Base-by-base conservation (phyloP, 2,888 invertebrate genomes). In the Sphaerophoria rueppellii region DNA sequence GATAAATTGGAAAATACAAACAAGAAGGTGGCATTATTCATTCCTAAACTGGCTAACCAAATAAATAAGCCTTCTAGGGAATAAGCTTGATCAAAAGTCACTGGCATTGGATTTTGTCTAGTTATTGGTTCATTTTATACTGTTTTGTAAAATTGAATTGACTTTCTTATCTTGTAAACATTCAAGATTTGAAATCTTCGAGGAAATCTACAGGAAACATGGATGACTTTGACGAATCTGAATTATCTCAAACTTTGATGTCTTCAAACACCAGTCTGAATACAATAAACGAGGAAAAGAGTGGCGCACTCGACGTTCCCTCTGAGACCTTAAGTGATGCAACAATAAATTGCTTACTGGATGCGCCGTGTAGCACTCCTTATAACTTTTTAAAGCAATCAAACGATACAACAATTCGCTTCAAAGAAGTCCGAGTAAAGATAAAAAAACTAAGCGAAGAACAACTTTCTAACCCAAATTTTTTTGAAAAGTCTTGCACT, bases 361-460 rank as follows among this genome's bases (percentile, higher is more conserved):
- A 83, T 57, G 83, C 83, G 16, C 83, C 83, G 9, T 83, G 83
- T 40, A 83, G 83, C 24, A 83, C 83, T 4, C 83, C 83, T 32
- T 80, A 80, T 6, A 60, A 76, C 14, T 16, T 5, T 4, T 48
- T 54, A n/a, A 83, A 72, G 9, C 5, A 9, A 2, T 0, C 16
- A 16, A 55, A 57, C 4, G 34, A 57, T 24, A n/a, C 71, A 24
- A 61, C 6, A 14, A 32, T 40, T 46, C 2, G 9, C 9, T 32
- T 4, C 0, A 83, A 75, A 37, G 7, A 72, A 43, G 50, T 80
- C 9, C 75, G 83, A n/a, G 72, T 83, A n/a, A n/a, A 75, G 50
- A 50, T 83, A 2, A 65, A 71, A 6, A 83, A 71, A 58, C 11
- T 83, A 0, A 75, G 54, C 14, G 1, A 55, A 4, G 67, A 71